Evolutionary conservation across 2,797 vertebrate species (phyloP), one percentile per base, ranked within the genome.

Genomic region (Enteromius unitaeniatus): DNA sequence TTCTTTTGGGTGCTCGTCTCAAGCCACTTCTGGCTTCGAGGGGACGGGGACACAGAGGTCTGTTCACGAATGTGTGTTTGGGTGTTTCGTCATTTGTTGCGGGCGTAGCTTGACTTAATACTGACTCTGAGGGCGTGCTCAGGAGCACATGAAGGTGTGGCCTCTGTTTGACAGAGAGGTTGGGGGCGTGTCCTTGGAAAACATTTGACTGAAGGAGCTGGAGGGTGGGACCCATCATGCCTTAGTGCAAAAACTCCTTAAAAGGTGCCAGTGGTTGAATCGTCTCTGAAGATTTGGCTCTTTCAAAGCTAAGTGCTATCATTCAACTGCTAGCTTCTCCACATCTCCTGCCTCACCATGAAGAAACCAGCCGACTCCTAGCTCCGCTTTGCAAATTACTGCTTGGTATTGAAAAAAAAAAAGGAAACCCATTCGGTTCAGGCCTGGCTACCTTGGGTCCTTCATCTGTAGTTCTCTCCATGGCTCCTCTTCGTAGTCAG

Each of bases 211-310:
- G 62, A 49, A 83, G 49, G 64, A 70, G 45, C 17, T 45, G 69
- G 64, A 51, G 21, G 70, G 81, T 13, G 28, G 65, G 40, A 60
- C 45, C 42, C 15, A 62, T 87, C 8, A 85, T 86, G 90, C 89
- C 88, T 89, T 89, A 94, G 93, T 94, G 93, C 94, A 94, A 93
- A 93, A 93, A 83, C 89, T 89, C 90, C 87, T 84, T 89, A 13
- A 0, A 78, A 86, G 31, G 49, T 55, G 80, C 9, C 77, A n/a
- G 34, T 14, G 70, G 78, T 76, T 58, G n/a, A 81, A 83, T 69
- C 26, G 47, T 77, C 60, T 49, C 49, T 60, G 75, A 84, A 78
- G 64, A 55, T 76, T 77, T 77, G 82, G 65, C 65, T 84, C 75
- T 84, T 84, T 62, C 75, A 69, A 84, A 70, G 53, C 65, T 84